phyloP scores from a whole-genome alignment of 1,140 invertebrate genomes.

The Saccostrea glomerata region DNA sequence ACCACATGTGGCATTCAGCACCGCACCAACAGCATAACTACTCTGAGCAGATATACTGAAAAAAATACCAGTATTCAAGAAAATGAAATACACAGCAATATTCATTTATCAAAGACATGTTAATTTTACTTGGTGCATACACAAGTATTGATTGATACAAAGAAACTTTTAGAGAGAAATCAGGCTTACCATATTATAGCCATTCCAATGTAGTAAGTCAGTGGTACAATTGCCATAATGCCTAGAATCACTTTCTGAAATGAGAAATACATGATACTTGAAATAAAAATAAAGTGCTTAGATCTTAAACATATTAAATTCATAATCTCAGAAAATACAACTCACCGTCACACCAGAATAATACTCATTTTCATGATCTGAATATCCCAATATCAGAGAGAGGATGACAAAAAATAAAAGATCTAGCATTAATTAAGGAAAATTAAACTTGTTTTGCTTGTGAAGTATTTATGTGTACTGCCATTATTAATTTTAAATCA shows the following conservation, averaged over 20 bases:
- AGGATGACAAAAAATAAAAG: conserved; percentile 73
- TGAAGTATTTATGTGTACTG: too few relatives aligned
- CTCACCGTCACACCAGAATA: conserved; percentile 66
- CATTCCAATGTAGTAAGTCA: conserved; percentile 77
- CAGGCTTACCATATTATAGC: conserved; percentile 71
- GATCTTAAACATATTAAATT: neutral
- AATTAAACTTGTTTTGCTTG: too few relatives aligned
- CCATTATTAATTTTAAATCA: too few relatives aligned
- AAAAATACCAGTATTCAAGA: neutral
- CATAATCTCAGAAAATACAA: conserved; percentile 12
- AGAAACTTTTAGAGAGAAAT: neutral
- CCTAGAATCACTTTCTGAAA: conserved; percentile 75
- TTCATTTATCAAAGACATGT: neutral
- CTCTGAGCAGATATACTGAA: conserved; percentile 76
- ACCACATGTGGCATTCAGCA: conserved; percentile 76
- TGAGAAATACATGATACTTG: neutral
- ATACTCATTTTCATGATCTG: conserved; percentile 66
- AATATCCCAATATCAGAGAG: conserved; percentile 68
- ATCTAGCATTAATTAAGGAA: conserved; percentile 67
- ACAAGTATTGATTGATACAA: neutral
- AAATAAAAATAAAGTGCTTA: neutral
- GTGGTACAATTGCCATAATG: conserved; percentile 72
- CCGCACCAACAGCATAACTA: conserved; percentile 74
- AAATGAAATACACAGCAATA: neutral
- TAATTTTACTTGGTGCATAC: neutral